Base-by-base conservation (phyloP, 2,797 vertebrate species). In the Halcyon badia region DNA sequence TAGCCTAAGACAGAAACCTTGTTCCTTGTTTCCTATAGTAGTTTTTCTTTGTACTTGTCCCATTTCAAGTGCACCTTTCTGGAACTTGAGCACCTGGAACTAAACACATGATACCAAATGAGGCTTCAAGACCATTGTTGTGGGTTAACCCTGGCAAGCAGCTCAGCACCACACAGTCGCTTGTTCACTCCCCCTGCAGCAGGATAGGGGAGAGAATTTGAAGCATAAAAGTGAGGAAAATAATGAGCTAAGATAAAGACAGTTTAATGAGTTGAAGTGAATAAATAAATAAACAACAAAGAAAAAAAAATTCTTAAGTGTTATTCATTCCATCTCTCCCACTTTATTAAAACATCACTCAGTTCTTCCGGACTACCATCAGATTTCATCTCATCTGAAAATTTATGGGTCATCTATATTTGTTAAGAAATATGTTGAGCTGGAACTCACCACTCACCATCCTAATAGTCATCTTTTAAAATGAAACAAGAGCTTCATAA, bases 131-230 rank as follows among this genome's bases (percentile, higher is more conserved):
- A 30, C 15, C 3, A 1, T 13, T 37, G 17, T 8, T 37, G 35
- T 42, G 21, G 31, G 10, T 62, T 77, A 70, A 62, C 26, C 6
- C 6, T 2, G 0, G 13, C 16, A 33, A 19, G 26, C 44, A 78
- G 30, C 60, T 48, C 28, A 46, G 25, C 44, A 60, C 5, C 33
- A 15, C 56, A 16, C 6, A 21, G 51, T 5, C 3, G 1, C 64
- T 60, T 5, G 1, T 10, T 58, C 5, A 3, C 3, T 57, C 26
- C 17, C 4, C 1, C 14, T 1, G 0, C 14, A 19, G 28, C 2
- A 0, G 20, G 10, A 31, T 46, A 7, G 7, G 25, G 15, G 9
- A 73, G 26, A 61, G 30, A 54, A 79, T 2, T 35, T 33, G 39
- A 52, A 68, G 6, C 10, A n/a, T 44, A 24, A 66, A 66, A 30